These are phyloP conservation scores for Zosterops pallidus DNA, from an alignment of 2,113 vertebrate genomes.

Conservation along the genomic window DNA sequence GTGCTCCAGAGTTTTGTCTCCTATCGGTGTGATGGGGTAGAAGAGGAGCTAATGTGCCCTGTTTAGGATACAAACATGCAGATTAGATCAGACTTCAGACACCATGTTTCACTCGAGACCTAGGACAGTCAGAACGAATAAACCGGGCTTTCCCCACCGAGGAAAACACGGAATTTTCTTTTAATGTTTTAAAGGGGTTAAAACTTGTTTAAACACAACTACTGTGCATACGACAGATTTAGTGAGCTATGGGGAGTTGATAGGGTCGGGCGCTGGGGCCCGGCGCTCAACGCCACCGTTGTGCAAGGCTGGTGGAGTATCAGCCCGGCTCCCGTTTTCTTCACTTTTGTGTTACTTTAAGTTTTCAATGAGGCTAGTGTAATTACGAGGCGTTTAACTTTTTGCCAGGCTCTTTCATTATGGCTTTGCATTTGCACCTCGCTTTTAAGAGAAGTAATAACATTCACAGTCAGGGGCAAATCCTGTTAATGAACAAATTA, in stretches of 20 bases:
- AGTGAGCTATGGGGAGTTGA: neutral
- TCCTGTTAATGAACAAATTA: constrained; percentile 89
- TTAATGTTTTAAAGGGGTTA: neutral
- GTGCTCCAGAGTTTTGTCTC: constrained; percentile 78
- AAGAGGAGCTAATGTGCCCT: constrained; percentile 74
- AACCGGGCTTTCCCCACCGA: neutral
- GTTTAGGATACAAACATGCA: constrained; percentile 85
- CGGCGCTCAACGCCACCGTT: neutral
- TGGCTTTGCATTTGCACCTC: constrained; percentile 75
- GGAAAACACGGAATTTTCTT: neutral
- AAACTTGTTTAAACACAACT: neutral
- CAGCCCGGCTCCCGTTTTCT: neutral
- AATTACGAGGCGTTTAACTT: constrained; percentile 84
- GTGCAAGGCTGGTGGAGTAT: neutral
- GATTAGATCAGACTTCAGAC: constrained; percentile 76
- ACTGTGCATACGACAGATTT: accelerated
- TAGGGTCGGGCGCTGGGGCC: neutral
- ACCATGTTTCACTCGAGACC: constrained; percentile 34
- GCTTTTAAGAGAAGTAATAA: constrained; percentile 80
- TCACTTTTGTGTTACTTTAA: constrained; percentile 43
- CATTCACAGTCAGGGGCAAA: constrained; percentile 84
- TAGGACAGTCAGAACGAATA: neutral
- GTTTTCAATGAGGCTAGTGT: constrained; percentile 72
- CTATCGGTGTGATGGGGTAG: constrained; percentile 72
- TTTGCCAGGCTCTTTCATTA: constrained; percentile 80